These are phyloP conservation scores for Tylochromis polylepis DNA, from an alignment of 2,113 vertebrate genomes.

Conservation along the genomic window DNA sequence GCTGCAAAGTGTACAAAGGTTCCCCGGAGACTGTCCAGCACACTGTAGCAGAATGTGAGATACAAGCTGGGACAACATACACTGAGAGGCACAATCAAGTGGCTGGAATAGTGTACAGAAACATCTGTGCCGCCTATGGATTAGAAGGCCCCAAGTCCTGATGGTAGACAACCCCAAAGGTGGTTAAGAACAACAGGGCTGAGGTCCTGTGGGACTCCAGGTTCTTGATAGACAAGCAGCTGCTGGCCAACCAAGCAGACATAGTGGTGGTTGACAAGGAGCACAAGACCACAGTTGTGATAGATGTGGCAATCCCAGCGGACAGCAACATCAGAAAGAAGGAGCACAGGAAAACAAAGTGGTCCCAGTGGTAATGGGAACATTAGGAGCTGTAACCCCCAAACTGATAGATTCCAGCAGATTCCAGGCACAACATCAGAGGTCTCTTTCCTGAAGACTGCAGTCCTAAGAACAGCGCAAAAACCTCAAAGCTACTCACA, in stretches of 20 bases:
- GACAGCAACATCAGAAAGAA: not conserved
- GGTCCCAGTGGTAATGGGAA: not conserved
- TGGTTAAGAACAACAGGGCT: not conserved
- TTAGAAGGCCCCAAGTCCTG: not conserved
- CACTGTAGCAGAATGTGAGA: not conserved
- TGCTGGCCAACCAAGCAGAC: not conserved
- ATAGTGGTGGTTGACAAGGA: not conserved
- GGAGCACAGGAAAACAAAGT: not conserved
- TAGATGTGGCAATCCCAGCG: not conserved
- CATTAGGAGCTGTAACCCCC: not conserved
- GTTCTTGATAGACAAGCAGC: not conserved
- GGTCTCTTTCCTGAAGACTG: not conserved
- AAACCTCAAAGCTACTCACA: not conserved
- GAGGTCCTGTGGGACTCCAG: not conserved
- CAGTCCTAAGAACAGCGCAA: not conserved
- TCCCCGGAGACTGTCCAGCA: not conserved
- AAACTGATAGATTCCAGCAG: not conserved
- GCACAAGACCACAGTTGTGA: not conserved
- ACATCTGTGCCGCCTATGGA: rapidly evolving
- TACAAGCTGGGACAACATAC: not conserved
- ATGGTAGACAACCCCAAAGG: not conserved
- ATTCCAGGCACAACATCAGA: not conserved
- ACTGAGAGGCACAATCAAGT: not conserved
- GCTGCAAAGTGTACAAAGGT: not conserved
- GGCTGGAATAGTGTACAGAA: not conserved